Conservation (phyloP, 1,140 invertebrate genomes). For the Plodia interpunctella region DNA sequence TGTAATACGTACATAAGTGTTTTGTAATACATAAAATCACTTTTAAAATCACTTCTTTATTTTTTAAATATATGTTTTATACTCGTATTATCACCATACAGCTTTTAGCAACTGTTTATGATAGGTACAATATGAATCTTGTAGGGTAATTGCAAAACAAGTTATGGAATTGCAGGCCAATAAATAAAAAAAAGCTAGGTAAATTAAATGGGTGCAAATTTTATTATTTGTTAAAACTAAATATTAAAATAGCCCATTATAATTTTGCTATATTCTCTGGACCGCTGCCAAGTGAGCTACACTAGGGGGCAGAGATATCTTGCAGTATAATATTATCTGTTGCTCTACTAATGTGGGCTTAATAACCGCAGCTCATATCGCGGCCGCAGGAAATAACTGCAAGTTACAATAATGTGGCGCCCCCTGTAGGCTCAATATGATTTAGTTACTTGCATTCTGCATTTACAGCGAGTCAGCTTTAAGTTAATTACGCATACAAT, state of each 20-base stretch:
- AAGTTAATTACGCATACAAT: background rate
- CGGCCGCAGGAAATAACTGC: background rate
- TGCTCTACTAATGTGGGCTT: slow-evolving; percentile 1
- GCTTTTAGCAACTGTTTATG: too few species aligned
- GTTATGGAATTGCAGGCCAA: too few species aligned
- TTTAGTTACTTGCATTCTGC: slow-evolving; percentile 1
- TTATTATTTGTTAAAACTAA: too few species aligned
- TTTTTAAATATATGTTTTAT: too few species aligned
- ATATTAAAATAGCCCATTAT: background rate
- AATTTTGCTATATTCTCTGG: background rate
- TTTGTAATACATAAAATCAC: too few species aligned
- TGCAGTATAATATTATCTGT: background rate
- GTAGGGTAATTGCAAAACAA: too few species aligned
- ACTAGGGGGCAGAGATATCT: background rate
- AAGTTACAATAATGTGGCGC: background rate
- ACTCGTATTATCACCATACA: too few species aligned
- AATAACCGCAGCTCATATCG: background rate
- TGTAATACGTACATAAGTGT: too few species aligned
- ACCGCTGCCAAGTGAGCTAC: background rate
- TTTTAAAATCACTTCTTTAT: too few species aligned
- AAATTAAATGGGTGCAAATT: too few species aligned
- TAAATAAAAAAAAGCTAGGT: too few species aligned
- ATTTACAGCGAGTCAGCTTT: background rate
- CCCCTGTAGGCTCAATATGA: background rate
- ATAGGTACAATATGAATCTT: too few species aligned